Percentiles rank a stretch among this genome's conserved stretches.
Conservation (phyloP, 2,113 vertebrate species). For the Serranochromis macrocephalus region DNA sequence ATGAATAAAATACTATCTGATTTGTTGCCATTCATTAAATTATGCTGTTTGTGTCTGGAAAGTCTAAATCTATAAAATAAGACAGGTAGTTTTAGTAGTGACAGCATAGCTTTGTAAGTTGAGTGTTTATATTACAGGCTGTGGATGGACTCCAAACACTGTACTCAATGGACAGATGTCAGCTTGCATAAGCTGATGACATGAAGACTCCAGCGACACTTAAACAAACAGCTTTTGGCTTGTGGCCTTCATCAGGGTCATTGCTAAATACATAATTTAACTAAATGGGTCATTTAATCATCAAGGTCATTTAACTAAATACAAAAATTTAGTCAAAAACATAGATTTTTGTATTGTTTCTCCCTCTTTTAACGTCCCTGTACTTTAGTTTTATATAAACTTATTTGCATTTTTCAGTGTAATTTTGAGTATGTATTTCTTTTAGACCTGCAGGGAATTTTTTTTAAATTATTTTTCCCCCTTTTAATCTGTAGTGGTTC, state of each 20-base stretch:
- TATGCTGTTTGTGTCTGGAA: neutral
- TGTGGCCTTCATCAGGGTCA: neutral
- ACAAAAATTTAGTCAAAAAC: neutral
- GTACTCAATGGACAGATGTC: neutral
- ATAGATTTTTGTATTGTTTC: neutral
- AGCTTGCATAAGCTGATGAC: neutral
- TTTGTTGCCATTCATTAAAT: neutral
- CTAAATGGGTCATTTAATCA: neutral
- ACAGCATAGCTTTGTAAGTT: neutral
- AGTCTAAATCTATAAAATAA: neutral
- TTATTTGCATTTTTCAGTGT: neutral
- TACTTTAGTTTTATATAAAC: neutral
- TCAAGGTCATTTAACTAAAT: neutral
- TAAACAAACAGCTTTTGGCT: neutral
- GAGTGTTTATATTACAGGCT: neutral
- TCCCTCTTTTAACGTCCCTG: neutral
- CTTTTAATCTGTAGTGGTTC: neutral
- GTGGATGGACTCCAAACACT: neutral
- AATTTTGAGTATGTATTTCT: neutral
- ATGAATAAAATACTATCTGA: neutral
- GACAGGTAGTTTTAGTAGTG: neutral
- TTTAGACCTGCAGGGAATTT: neutral
- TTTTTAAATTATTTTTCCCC: rapidly evolving
- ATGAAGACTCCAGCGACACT: neutral
- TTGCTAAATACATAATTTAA: neutral